Percentiles rank a stretch among this genome's conserved stretches.
Evolutionary conservation across 1,140 invertebrate species (phyloP).

Genomic region (Drosophila sp.): DNA sequence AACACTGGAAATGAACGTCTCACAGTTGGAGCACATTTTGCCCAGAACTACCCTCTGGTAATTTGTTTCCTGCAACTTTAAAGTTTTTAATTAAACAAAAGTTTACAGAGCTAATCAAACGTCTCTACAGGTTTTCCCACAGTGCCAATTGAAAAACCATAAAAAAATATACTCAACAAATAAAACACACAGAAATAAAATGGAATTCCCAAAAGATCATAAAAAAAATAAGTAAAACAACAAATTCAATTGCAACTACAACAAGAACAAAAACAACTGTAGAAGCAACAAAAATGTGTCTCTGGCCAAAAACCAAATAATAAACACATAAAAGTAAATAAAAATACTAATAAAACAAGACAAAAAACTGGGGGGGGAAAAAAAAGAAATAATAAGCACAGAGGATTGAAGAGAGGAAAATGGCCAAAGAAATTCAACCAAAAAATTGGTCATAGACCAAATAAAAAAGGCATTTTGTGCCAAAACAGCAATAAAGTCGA

Average conservation of each 20-base stretch:
- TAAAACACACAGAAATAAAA: background rate
- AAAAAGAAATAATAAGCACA: slow-evolving; percentile 10
- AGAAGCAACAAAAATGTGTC: background rate
- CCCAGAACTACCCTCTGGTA: no score
- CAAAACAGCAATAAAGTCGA: slow-evolving; percentile 78
- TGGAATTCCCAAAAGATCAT: slow-evolving; percentile 7
- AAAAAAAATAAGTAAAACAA: slow-evolving; percentile 6
- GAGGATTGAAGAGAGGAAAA: slow-evolving; percentile 25
- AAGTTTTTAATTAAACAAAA: slow-evolving; percentile 1
- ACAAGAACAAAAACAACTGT: background rate
- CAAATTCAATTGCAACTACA: slow-evolving; percentile 17
- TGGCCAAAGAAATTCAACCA: slow-evolving; percentile 23
- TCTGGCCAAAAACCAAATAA: slow-evolving; percentile 42
- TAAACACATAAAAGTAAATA: slow-evolving; percentile 60
- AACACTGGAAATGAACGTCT: no score
- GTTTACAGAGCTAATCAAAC: background rate
- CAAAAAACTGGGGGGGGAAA: background rate
- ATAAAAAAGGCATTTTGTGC: slow-evolving; percentile 58
- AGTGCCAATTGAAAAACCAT: background rate
- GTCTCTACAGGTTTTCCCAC: background rate
- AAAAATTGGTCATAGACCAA: slow-evolving; percentile 67
- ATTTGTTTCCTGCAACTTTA: background rate
- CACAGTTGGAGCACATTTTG: no score
- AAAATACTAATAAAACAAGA: slow-evolving; percentile 52
- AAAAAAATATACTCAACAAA: background rate